phyloP scores from a whole-genome alignment of 2,797 vertebrate genomes.

The Rhynchotus rufescens region DNA sequence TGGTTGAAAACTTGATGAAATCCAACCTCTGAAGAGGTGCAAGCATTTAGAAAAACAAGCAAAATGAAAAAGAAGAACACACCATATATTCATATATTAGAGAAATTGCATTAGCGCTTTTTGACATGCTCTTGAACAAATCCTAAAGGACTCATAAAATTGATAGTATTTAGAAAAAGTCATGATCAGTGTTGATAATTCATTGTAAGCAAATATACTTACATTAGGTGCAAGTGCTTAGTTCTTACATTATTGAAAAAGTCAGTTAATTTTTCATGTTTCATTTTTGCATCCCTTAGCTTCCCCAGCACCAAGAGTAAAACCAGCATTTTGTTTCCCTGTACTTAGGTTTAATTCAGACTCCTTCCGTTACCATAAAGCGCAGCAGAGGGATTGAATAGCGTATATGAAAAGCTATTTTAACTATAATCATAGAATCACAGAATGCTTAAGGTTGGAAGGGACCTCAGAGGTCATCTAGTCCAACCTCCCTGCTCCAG shows the following conservation, averaged over 20 bases:
- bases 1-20: neutral
- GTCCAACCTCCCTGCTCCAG: too few species aligned
- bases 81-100: neutral
- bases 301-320: neutral
- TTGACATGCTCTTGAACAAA: neutral
- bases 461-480: too few species aligned
- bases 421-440: too few species aligned
- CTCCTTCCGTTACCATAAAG: neutral
- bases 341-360: neutral
- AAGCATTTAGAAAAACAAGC: neutral
- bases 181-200: neutral
- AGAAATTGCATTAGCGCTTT: neutral
- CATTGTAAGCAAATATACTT: neutral
- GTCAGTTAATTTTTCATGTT: neutral
- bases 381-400: neutral
- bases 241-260: constrained; percentile 6
- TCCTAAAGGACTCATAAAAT: neutral
- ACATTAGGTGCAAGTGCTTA: neutral
- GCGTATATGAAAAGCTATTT: neutral
- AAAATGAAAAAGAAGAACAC: too few species aligned
- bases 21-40: neutral
- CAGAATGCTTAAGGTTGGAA: too few species aligned
- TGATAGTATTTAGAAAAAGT: neutral
- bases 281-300: constrained; percentile 17
- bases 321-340: neutral